Percentiles rank a stretch among this genome's conserved stretches.
Evolutionary conservation across 2,797 vertebrate genomes (phyloP).

Genomic region (Carcharodon carcharias): DNA sequence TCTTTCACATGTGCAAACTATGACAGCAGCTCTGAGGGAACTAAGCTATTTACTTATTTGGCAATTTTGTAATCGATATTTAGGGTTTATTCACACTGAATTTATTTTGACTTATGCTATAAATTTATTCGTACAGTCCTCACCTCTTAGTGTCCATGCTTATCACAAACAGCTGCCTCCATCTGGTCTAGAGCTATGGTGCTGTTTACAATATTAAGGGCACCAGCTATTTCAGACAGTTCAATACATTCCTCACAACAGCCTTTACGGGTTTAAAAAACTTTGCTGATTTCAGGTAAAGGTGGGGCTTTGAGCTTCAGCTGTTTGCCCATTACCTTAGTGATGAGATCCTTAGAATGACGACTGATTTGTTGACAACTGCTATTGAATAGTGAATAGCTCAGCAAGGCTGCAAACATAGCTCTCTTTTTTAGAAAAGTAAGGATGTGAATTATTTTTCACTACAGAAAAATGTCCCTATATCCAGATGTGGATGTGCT

Average conservation of each 20-base stretch:
- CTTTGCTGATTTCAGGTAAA: neutral
- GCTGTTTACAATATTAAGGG: neutral
- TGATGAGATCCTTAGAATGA: neutral
- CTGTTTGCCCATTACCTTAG: neutral
- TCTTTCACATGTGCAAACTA: neutral
- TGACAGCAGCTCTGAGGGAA: neutral
- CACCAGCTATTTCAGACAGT: neutral
- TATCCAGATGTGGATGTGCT: neutral
- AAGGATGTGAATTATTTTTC: neutral
- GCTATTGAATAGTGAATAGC: neutral
- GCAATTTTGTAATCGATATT: neutral
- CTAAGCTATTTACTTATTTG: neutral
- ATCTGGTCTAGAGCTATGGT: neutral
- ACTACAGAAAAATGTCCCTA: too few relatives aligned
- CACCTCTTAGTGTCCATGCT: neutral
- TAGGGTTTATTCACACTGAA: neutral
- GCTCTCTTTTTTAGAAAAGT: too few relatives aligned
- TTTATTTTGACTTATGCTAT: neutral
- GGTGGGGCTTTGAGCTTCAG: too few relatives aligned
- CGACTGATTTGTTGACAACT: neutral
- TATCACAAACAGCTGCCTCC: neutral
- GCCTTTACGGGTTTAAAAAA: too few relatives aligned
- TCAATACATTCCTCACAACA: neutral
- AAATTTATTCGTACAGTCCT: neutral
- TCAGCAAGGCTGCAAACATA: neutral